phyloP scores from a whole-genome alignment of 2,113 vertebrate genomes.

The Mormoops blainvillei region DNA sequence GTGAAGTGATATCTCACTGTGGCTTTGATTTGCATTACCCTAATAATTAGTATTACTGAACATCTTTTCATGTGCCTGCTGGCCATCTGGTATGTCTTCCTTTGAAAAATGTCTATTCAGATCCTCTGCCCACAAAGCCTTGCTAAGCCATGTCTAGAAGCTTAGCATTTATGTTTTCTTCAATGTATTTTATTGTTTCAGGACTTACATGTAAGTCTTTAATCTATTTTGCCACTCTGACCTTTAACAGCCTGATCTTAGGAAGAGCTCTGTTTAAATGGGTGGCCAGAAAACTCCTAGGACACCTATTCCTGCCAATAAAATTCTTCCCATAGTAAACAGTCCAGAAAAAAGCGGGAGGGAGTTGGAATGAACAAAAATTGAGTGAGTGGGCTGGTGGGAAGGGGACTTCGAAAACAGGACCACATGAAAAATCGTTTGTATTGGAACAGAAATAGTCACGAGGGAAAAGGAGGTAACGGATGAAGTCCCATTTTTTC shows the following conservation, averaged over 20 bases:
- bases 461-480: not conserved
- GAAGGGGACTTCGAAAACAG: not conserved
- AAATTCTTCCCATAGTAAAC: slow-evolving; percentile 6
- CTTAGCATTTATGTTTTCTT: not conserved
- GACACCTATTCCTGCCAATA: not conserved
- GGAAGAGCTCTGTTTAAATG: not conserved
- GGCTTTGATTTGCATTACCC: not conserved
- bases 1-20: not conserved
- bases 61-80: not conserved
- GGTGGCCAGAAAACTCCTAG: not conserved
- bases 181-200: not conserved
- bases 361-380: not conserved
- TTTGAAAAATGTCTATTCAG: not conserved
- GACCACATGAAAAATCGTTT: not conserved
- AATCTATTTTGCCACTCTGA: not conserved
- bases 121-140: not conserved
- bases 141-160: not conserved
- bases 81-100: not conserved
- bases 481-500: not conserved
- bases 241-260: not conserved
- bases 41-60: not conserved
- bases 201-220: not conserved
- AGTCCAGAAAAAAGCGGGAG: not conserved
- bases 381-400: not conserved
- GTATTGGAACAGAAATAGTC: not conserved